Conservation (phyloP, 2,888 invertebrate species). For the Acheta domesticus region DNA sequence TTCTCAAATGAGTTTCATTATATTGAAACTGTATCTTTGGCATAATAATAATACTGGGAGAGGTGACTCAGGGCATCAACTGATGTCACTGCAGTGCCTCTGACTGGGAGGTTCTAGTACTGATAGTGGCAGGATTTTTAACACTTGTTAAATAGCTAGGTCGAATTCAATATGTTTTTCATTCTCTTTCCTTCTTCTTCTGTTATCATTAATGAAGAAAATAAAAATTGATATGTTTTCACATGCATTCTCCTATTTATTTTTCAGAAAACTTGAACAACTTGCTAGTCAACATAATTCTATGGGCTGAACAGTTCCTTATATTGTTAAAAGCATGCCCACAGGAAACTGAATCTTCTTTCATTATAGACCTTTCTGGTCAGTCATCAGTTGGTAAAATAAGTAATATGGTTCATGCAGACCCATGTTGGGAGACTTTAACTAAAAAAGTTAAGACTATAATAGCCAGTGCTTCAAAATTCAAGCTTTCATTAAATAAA, state of each 20-base stretch:
- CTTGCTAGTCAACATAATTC: slow-evolving; percentile 52
- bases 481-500: slow-evolving; percentile 22
- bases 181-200: too few species aligned
- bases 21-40: too few species aligned
- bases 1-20: too few species aligned
- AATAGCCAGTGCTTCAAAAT: slow-evolving; percentile 19
- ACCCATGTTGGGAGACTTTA: slow-evolving; percentile 31
- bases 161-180: too few species aligned
- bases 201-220: too few species aligned
- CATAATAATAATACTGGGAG: too few species aligned
- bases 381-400: background rate
- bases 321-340: slow-evolving; percentile 65
- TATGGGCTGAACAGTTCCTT: slow-evolving; percentile 65
- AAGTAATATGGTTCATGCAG: slow-evolving; percentile 27
- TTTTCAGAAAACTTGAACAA: slow-evolving; percentile 47
- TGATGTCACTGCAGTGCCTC: too few species aligned
- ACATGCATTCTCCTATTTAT: background rate
- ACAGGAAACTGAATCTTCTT: slow-evolving; percentile 39
- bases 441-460: slow-evolving; percentile 27
- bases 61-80: too few species aligned
- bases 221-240: too few species aligned
- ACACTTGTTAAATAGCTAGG: too few species aligned
- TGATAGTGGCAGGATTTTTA: too few species aligned
- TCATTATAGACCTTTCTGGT: background rate
- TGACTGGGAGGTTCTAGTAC: too few species aligned